Conservation (phyloP, 1,140 invertebrate species). For the Danaus plexippus region DNA sequence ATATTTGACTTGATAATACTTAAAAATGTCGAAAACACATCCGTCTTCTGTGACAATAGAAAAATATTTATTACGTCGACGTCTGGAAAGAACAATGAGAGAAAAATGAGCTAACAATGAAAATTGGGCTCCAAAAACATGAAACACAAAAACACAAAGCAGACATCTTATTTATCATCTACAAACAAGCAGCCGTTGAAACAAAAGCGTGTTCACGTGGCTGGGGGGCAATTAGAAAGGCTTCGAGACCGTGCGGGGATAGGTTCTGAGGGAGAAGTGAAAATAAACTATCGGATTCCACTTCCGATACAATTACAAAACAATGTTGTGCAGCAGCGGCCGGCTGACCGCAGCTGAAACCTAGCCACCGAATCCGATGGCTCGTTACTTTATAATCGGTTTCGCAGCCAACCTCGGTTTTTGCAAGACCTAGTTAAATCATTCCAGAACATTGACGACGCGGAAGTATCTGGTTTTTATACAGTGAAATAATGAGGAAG, state of each 20-base stretch:
- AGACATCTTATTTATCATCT: slow-evolving; percentile 11
- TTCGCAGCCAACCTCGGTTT: slow-evolving; percentile 41
- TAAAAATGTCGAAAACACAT: no score
- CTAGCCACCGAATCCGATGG: slow-evolving; percentile 36
- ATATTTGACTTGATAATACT: no score
- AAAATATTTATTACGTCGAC: no score
- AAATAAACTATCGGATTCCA: slow-evolving; percentile 67
- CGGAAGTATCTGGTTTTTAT: no score
- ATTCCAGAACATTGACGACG: no score
- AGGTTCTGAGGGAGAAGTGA: slow-evolving; percentile 35
- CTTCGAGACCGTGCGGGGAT: slow-evolving; percentile 41
- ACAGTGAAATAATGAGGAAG: no score
- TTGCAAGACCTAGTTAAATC: slow-evolving; percentile 19
- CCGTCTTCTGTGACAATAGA: no score
- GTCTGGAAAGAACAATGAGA: neutral
- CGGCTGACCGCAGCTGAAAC: slow-evolving; percentile 54
- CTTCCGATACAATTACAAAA: slow-evolving; percentile 65
- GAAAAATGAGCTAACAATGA: neutral
- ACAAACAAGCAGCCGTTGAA: slow-evolving; percentile 21
- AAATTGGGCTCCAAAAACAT: no score
- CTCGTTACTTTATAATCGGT: slow-evolving; percentile 40
- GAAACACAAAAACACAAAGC: neutral
- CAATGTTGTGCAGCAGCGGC: slow-evolving; percentile 49
- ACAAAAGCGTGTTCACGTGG: slow-evolving; percentile 35
- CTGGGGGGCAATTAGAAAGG: slow-evolving; percentile 57